phyloP scores from a whole-genome alignment of 1,140 invertebrate species.

The Kradibia gibbosae region DNA sequence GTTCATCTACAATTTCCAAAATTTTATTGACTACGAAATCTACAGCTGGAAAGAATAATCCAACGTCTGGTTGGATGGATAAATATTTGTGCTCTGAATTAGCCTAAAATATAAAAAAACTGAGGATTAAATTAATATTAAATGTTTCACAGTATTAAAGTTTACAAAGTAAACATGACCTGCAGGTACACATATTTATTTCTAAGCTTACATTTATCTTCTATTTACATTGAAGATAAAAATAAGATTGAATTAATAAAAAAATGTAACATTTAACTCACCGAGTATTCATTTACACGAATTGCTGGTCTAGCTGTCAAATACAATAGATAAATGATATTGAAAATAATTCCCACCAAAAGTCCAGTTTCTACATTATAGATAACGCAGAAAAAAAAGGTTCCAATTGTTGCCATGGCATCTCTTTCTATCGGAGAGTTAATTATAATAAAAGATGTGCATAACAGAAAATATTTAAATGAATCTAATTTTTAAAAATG shows the following conservation, averaged over 20 bases:
- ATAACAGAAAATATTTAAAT: not conserved
- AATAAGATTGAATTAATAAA: conserved; percentile 12
- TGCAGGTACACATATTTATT: not conserved
- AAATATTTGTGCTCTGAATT: conserved; percentile 70
- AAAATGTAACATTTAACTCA: conserved; percentile 52
- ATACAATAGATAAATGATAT: conserved; percentile 77
- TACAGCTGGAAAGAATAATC: conserved; percentile 78
- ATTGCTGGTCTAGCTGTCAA: conserved; percentile 70
- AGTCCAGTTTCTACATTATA: conserved; percentile 81
- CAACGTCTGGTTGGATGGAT: conserved; percentile 75
- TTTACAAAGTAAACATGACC: not conserved
- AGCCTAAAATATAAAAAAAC: conserved; percentile 54
- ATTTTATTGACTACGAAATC: conserved; percentile 75
- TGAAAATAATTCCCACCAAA: conserved; percentile 76
- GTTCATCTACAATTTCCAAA: conserved; percentile 64
- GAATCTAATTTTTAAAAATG: too few species aligned
- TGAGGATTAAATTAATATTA: not conserved
- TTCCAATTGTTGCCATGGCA: conserved; percentile 73
- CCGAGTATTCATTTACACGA: conserved; percentile 64
- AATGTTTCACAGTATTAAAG: not conserved
- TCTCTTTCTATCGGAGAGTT: conserved; percentile 73
- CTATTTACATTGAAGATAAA: not conserved
- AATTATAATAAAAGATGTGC: not conserved
- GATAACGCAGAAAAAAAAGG: conserved; percentile 76
- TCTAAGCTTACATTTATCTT: not conserved